Evolutionary conservation across 1,140 invertebrate genomes (phyloP), one percentile per base, ranked within the genome.

Genomic region (Oppia nitens): DNA sequence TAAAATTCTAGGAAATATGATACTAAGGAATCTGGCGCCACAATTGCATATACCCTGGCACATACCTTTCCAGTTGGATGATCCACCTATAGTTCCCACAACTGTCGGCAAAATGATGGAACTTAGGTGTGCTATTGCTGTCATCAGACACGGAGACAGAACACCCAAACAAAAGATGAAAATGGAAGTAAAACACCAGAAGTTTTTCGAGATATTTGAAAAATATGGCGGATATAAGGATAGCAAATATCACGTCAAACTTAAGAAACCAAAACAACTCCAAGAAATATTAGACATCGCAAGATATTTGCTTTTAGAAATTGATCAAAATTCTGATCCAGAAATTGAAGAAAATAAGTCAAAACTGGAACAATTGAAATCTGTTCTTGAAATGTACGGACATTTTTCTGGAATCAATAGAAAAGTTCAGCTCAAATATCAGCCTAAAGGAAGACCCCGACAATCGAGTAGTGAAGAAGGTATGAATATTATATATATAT

Each of bases 111-210:
- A 57, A 76, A 97, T 98, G 89, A 99, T 99, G 95, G 96, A 99
- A 72, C 73, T 99, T 53, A 75, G 95, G 26, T 98, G 93, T 73
- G 94, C 98, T 0, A 89, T 97, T 26, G 94, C 87, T n/a, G 87
- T 99, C 0, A 98, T 99, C 55, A 74, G 96, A 64, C 96, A 99
- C 69, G 96, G 95, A 0, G 96, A 99, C 72, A 76, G 96, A 66
- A 99, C 95, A 12, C 96, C 96, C 0, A 99, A 99, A 73, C 96
- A 99, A 73, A 99, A 99, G 75, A 98, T 99, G 94, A 98, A 98
- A 75, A 92, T 99, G 66, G 93, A 98, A 79, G 94, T 98, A n/a
- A 80, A 92, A 59, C 91, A 99, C 80, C 87, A 84, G 27, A 94
- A 93, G 84, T 98, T 99, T 74, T 98, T 98, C 74, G 89, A 95